Evolutionary conservation across 2,113 vertebrate species (phyloP).

Genomic region (Natator depressus): DNA sequence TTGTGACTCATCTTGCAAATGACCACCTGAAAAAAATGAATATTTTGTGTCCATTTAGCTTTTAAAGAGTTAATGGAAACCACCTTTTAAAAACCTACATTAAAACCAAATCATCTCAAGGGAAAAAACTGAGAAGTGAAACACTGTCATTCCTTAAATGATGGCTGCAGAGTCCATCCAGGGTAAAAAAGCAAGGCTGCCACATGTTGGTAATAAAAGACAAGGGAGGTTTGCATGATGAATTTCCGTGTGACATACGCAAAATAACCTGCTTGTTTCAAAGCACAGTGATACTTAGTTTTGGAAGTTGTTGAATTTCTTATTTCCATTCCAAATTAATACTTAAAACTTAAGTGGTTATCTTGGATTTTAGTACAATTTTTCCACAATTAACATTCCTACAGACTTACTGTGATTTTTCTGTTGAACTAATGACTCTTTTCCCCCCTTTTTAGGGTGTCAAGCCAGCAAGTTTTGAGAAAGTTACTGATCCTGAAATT

Average conservation of each 20-base stretch:
- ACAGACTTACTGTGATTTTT: background rate
- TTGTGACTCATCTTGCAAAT: background rate
- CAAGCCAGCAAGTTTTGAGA: conserved; percentile 96
- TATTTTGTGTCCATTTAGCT: background rate
- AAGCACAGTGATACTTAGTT: background rate
- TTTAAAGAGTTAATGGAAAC: background rate
- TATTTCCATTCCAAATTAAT: background rate
- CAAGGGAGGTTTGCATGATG: background rate
- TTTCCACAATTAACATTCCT: background rate
- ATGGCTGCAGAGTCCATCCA: background rate
- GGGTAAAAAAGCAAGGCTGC: background rate
- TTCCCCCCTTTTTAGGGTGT: conserved; percentile 84
- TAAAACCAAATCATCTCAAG: background rate
- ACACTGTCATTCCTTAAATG: background rate
- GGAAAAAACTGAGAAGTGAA: background rate
- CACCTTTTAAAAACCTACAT: background rate
- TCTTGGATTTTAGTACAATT: background rate
- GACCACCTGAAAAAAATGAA: background rate
- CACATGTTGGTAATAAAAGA: background rate
- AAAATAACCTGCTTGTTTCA: background rate
- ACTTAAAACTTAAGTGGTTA: background rate
- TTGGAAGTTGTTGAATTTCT: background rate
- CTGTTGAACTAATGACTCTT: background rate
- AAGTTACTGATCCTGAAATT: conserved; percentile 95
- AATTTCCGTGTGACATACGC: rapidly evolving